Evolutionary conservation across 2,113 vertebrate genomes (phyloP), one percentile per base, ranked within the genome.

Genomic region (Anas platyrhynchos): DNA sequence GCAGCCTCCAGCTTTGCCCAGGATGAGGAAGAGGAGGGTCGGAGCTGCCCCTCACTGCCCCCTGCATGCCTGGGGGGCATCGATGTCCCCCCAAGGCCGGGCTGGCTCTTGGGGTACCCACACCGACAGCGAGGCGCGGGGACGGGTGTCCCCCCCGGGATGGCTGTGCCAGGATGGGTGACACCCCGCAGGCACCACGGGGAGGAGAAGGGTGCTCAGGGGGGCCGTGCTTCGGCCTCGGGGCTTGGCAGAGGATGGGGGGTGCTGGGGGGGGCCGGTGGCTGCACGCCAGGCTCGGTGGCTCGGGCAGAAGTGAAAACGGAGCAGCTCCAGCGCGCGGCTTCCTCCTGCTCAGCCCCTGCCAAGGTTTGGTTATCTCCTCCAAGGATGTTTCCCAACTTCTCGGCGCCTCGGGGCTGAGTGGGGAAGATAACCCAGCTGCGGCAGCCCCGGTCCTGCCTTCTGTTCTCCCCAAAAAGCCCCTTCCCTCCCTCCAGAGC

Each of bases 311-410:
- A 84, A 44, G 9, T 2, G 8, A 13, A 82, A 54, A 10, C 2
- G 4, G 67, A 25, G 58, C 84, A 65, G 43, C 34, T 41, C 26
- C 1, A 2, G 32, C 1, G 13, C 6, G 0, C 0, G 1, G 91
- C 69, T 95, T 95, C 92, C 92, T 95, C 69, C 63, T 0, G 0
- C 58, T 46, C 5, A 1, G 91, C 81, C 76, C 43, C 58, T 38
- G 94, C 96, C 91, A 79, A 72, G 69, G 38, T 48, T 78, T 41
- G 62, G 55, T 95, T 96, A 87, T 96, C 89, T 83, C 78, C 90
- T 87, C 89, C 78, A 6, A 88, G 84, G 93, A 92, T 46, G 74
- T 92, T 92, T 94, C 93, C 65, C 67, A 94, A 6, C 22, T 17
- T 44, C 91, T 88, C 7, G 27, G 80, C 22, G 58, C 80, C 71